phyloP scores from a whole-genome alignment of 30 jellyfish, hydroid and myxozoan genomes.

The Pelagia noctiluca region DNA sequence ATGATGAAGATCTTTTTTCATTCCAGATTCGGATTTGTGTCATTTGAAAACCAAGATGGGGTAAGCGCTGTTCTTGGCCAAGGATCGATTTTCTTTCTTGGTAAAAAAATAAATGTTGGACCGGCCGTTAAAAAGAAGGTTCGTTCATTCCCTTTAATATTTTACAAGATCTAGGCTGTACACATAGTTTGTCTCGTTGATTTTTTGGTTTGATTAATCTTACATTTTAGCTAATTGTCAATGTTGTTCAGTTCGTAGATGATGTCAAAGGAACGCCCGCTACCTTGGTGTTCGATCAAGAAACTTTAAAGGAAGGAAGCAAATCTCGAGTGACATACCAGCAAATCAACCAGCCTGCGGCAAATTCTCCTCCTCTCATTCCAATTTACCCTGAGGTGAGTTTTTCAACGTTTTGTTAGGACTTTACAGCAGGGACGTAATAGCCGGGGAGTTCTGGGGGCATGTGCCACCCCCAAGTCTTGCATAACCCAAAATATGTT shows the following conservation, averaged over 20 bases:
- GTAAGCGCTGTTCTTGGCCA: constrained; percentile 76
- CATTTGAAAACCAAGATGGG: constrained; percentile 86
- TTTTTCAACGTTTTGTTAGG: background rate
- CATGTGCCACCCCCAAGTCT: too few relatives aligned
- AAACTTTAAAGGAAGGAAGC: background rate
- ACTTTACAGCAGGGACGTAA: background rate
- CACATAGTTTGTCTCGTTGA: background rate
- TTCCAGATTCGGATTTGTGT: constrained; percentile 91
- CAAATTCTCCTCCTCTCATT: background rate
- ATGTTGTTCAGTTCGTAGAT: constrained; percentile 4
- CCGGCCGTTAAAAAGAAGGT: constrained; percentile 96
- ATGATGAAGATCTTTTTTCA: background rate
- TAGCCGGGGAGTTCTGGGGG: too few relatives aligned
- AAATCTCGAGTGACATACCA: background rate
- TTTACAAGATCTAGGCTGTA: background rate
- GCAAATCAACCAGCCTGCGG: background rate
- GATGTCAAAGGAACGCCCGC: constrained; percentile 34
- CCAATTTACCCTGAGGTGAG: constrained; percentile 1
- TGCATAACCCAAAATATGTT: too few relatives aligned
- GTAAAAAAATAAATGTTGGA: constrained; percentile 86
- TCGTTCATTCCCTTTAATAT: background rate
- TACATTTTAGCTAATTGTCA: background rate
- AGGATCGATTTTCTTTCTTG: constrained; percentile 66
- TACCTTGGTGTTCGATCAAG: constrained; percentile 3
- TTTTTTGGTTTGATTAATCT: background rate